Conservation (phyloP, 2,888 invertebrate species). For the Muschampia plurimacula region DNA sequence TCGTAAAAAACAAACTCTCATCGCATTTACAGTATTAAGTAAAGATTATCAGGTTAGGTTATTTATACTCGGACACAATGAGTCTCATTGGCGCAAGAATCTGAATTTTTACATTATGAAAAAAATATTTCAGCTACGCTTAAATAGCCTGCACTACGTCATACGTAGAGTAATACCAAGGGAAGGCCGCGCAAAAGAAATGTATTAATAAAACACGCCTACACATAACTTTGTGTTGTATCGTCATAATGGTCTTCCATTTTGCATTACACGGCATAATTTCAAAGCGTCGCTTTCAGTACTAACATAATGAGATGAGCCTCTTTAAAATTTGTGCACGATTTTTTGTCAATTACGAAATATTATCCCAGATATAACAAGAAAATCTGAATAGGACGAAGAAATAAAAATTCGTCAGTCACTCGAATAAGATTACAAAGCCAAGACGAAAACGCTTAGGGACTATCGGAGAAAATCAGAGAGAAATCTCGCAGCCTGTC, state of each 20-base stretch:
- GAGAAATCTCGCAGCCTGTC: conserved; percentile 52
- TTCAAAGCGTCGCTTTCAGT: conserved; percentile 33
- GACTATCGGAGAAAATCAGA: conserved; percentile 20
- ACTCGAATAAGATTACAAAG: conserved; percentile 22
- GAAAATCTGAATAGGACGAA: not conserved
- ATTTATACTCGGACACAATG: no score
- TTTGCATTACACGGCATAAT: conserved; percentile 34
- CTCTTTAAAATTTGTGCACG: conserved; percentile 17
- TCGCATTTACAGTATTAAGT: no score
- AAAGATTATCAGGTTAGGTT: no score
- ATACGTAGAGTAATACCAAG: conserved; percentile 26
- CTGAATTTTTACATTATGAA: not conserved
- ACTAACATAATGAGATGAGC: conserved; percentile 32
- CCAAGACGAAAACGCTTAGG: conserved; percentile 26
- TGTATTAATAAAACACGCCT: conserved; percentile 35
- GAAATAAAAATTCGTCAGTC: conserved; percentile 6
- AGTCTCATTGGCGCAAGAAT: not conserved
- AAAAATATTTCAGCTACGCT: conserved; percentile 10
- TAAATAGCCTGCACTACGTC: conserved; percentile 24
- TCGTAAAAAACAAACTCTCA: no score
- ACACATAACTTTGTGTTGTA: conserved; percentile 31
- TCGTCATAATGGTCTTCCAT: conserved; percentile 30
- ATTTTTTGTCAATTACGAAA: conserved; percentile 14
- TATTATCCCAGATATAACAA: conserved; percentile 15
- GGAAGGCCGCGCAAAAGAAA: conserved; percentile 28